These are phyloP conservation scores for Scatophagus argus DNA, from an alignment of 2,113 vertebrate species.

Conservation along the genomic window DNA sequence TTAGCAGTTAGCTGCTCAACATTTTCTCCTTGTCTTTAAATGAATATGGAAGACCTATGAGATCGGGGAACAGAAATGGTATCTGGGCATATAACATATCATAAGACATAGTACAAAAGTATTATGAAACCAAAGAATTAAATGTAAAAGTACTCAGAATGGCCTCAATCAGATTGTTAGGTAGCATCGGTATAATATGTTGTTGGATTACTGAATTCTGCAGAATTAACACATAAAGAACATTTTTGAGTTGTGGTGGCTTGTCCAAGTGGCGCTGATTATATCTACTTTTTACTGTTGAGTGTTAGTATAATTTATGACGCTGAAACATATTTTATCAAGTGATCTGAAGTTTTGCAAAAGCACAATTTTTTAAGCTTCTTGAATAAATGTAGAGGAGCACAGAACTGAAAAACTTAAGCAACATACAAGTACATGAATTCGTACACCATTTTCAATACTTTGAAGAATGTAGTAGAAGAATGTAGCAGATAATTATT, in stretches of 20 bases:
- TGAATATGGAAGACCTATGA: too few species aligned
- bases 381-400: not conserved
- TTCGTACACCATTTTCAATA: not conserved
- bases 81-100: conserved; percentile 30
- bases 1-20: not conserved
- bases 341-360: not conserved
- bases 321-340: not conserved
- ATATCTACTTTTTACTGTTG: not conserved
- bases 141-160: not conserved
- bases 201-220: too few species aligned
- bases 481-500: too few species aligned
- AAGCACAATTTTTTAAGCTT: too few species aligned
- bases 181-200: too few species aligned
- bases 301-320: not conserved
- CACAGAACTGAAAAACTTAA: not conserved
- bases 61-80: too few species aligned
- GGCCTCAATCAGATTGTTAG: too few species aligned
- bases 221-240: not conserved
- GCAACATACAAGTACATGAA: not conserved
- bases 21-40: too few species aligned
- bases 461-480: too few species aligned
- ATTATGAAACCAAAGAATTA: not conserved
- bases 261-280: not conserved
- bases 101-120: not conserved
- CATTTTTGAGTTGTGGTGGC: not conserved